Evolutionary conservation across 2,113 vertebrate species (phyloP), one percentile per base, ranked within the genome.

Genomic region (Dasyornis broadbenti): DNA sequence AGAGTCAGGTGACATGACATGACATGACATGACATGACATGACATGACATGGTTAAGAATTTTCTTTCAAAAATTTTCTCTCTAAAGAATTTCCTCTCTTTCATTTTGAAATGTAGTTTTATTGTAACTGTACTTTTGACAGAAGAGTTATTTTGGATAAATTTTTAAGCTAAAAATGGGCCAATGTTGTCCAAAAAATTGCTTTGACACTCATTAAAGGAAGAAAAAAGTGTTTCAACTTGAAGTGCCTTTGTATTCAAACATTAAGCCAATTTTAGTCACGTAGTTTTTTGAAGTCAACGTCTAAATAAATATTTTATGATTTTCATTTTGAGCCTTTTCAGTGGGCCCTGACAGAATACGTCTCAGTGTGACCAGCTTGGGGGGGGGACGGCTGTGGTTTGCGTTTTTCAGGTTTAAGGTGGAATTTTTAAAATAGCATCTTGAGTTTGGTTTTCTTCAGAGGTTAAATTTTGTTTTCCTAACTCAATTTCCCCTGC

Each of bases 301-400:
- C 69, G 39, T 81, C 42, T 83, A 89, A 94, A 94, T 92, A 23
- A 96, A 89, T 95, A 89, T 78, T 96, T 92, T 63, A 92, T 94
- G 15, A 63, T 73, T 73, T 81, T 70, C 42, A 47, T 24, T 83
- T 77, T 66, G 30, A 89, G 37, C 13, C 9, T 86, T 94, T 92
- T 72, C 44, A 64, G 49, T 79, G 61, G 73, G 65, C 27, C 49
- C 47, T 88, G 70, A 68, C 52, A 93, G 82, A 88, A 85, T 27
- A 71, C 6, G 59, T 90, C 80, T 90, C 26, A 60, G 56, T 18
- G 2, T 79, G 88, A 87, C 95, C 88, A 82, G 23, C 78, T 35
- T 54, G 23, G 14, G 30, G 47, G 18, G 28, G 57, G 79, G 44
- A 69, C 73, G n/a, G n/a, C 40, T 65, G 59, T 59, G 23, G 42